Base-by-base conservation (phyloP, 2,113 vertebrate species). In the Triplophysa rosa region DNA sequence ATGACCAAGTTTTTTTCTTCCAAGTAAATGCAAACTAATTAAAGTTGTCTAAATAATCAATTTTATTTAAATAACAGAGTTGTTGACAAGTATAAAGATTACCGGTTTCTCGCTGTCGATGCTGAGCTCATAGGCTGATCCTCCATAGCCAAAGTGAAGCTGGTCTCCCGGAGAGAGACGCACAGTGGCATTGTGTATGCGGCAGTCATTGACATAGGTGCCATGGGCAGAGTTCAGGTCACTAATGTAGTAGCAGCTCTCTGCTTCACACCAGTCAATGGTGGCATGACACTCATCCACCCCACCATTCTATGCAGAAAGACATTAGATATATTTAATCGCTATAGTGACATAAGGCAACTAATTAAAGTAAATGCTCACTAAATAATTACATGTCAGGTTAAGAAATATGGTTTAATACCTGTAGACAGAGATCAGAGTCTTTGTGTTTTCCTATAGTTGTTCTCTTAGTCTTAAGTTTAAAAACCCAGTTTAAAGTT, bases 191-290 rank as follows among this genome's bases (percentile, higher is more conserved):
- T 95, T 95, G 84, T 95, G 94, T 47, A 95, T 90, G 77, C 91
- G 92, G 68, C 95, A 95, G 67, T 91, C 89, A 0, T 94, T 95
- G 71, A 95, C 90, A 0, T 93, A 94, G 0, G 93, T 94, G 66
- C 94, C 94, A 0, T 89, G 87, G 47, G 68, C 80, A 12, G 92
- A 91, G 78, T 91, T 94, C 84, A 95, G 87, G 87, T 95, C 94
- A 37, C 83, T 90, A 8, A 95, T 91, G 33, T 93, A 0, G 6
- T 93, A 93, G 80, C 87, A 86, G 72, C 78, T 76, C 40, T 92
- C 91, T 0, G 29, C 72, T 29, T 91, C 83, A 0, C 58, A 79
- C 26, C 90, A 90, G 10, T 91, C 86, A 0, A 95, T 91, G 59
- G 89, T 91, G 0, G 94, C 94, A 0, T 95, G 93, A 45, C 79